Percentiles rank a stretch among this genome's conserved stretches.
These are phyloP conservation scores for Brienomyrus longianalis DNA, from an alignment of 2,113 vertebrate genomes.

Conservation along the genomic window DNA sequence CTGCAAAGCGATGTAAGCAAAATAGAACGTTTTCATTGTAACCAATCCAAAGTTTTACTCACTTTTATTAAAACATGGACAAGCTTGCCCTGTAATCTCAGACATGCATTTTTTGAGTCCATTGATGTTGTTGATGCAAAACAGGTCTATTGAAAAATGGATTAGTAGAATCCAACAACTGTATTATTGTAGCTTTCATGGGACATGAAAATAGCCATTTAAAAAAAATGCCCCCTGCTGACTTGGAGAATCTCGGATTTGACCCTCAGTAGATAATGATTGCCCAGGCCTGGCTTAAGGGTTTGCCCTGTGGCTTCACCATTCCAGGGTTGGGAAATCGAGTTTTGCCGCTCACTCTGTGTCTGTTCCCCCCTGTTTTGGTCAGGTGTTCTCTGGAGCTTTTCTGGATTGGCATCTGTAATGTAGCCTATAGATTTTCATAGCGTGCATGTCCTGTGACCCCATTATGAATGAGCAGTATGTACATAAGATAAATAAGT, in stretches of 20 bases:
- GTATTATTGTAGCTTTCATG: not conserved
- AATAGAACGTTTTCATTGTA: not conserved
- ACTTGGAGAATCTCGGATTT: not conserved
- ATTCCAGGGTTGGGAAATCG: not conserved
- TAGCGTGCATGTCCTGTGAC: not conserved
- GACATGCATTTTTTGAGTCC: too few species aligned
- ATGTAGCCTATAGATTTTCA: not conserved
- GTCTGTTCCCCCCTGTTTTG: not conserved
- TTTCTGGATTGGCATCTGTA: not conserved
- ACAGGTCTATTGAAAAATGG: not conserved
- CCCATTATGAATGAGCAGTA: not conserved
- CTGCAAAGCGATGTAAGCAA: conserved; percentile 69
- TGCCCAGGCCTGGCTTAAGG: not conserved
- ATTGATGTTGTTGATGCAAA: too few species aligned
- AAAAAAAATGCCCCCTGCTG: not conserved
- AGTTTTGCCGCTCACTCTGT: not conserved
- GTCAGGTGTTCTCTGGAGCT: not conserved
- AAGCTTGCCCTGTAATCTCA: not conserved
- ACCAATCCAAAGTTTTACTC: not conserved
- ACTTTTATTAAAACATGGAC: not conserved
- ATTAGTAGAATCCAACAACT: not conserved
- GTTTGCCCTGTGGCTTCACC: not conserved
- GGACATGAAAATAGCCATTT: not conserved
- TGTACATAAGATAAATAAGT: not conserved
- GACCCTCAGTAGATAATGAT: not conserved